Conservation (phyloP, 2,888 invertebrate genomes). For the Rhynchonema sp. region DNA sequence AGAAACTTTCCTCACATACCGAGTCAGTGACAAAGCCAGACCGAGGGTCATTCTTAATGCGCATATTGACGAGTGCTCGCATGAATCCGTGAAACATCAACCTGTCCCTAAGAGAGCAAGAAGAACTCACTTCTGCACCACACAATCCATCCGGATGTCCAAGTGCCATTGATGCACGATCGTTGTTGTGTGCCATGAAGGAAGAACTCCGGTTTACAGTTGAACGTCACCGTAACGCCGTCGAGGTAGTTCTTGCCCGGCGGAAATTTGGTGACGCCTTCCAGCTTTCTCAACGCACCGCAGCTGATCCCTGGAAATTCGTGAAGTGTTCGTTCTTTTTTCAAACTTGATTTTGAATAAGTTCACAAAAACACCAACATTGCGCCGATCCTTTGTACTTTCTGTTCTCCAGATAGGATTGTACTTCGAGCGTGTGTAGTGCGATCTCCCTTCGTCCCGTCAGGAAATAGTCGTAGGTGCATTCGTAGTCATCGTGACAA, state of each 20-base stretch:
- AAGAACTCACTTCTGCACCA: conserved; percentile 18
- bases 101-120: too few species aligned
- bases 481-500: conserved; percentile 11
- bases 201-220: conserved; percentile 18
- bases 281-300: conserved; percentile 15
- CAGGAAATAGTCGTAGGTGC: conserved; percentile 16
- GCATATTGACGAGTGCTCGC: too few species aligned
- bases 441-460: conserved; percentile 17
- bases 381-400: background rate
- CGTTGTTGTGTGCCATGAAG: conserved; percentile 14
- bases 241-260: conserved; percentile 18
- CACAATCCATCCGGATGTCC: conserved; percentile 18
- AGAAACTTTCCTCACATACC: too few species aligned
- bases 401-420: conserved; percentile 3
- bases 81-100: too few species aligned
- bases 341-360: conserved; percentile 5
- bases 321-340: background rate
- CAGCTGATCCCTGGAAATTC: conserved; percentile 12
- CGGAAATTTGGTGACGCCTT: conserved; percentile 16
- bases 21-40: too few species aligned
- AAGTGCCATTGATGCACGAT: conserved; percentile 16
- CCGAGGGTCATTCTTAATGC: too few species aligned
- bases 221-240: conserved; percentile 17
- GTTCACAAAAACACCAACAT: background rate
- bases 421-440: conserved; percentile 12